Evolutionary conservation across 2,888 invertebrate genomes (phyloP).

Genomic region (Scrobipalpa atriplicella): DNA sequence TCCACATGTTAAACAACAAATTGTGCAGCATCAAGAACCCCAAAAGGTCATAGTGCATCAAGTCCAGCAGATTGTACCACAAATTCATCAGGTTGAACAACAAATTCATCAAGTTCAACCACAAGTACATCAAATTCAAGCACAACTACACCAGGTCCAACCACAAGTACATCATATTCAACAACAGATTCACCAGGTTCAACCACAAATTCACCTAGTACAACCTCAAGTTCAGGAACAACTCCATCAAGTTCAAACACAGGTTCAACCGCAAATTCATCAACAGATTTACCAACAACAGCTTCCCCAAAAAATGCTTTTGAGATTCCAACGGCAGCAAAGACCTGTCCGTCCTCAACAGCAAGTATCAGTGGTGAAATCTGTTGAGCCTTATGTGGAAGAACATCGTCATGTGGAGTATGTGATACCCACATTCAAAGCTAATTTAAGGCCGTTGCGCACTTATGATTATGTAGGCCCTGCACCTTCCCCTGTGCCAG

Average conservation of each 20-base stretch:
- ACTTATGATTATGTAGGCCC: conserved; percentile 11
- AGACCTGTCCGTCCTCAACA: background rate
- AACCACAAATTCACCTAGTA: background rate
- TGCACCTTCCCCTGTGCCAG: background rate
- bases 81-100: background rate
- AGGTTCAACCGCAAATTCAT: background rate
- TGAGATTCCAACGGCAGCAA: conserved; percentile 2
- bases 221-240: background rate
- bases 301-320: background rate
- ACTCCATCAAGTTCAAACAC: background rate
- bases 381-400: background rate
- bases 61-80: background rate
- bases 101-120: background rate
- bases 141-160: background rate
- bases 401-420: background rate
- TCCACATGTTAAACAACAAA: background rate
- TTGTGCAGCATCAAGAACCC: background rate
- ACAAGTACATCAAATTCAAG: background rate
- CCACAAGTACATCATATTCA: background rate
- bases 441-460: background rate
- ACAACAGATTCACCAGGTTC: background rate
- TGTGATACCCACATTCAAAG: background rate
- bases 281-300: background rate
- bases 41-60: background rate
- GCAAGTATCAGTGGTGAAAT: background rate